A percentile compares a stretch with the other conserved stretches of the same genome.
Evolutionary conservation across 2,113 vertebrate species (phyloP).

Genomic region (Lasiurus cinereus): DNA sequence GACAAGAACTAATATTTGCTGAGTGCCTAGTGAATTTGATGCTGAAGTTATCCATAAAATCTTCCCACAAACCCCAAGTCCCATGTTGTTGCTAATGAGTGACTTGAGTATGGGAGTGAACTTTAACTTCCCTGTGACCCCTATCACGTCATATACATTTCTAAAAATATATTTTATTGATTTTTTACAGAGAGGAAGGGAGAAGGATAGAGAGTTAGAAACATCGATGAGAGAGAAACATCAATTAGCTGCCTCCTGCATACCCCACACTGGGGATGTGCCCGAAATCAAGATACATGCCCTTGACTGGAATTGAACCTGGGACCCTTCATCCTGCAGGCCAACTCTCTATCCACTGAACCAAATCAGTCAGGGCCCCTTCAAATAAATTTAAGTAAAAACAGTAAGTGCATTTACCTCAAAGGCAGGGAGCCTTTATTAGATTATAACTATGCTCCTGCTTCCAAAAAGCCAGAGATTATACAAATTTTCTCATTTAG

Average conservation of each 20-base stretch:
- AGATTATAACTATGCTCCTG: background rate
- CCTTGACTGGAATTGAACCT: no score
- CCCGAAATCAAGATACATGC: no score
- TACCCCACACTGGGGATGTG: no score
- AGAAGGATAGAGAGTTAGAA: no score
- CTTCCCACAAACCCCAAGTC: background rate
- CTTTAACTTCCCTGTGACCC: background rate
- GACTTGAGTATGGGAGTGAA: background rate
- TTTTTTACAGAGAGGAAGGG: no score
- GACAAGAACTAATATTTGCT: background rate
- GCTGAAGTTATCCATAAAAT: background rate
- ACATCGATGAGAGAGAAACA: no score
- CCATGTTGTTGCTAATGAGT: background rate
- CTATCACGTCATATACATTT: constrained; percentile 29
- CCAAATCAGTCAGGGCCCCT: background rate
- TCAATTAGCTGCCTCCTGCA: no score
- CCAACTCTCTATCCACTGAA: no score
- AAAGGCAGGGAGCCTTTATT: background rate
- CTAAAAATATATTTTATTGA: no score
- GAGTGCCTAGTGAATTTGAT: background rate
- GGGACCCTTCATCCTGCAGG: no score
- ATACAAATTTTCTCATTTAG: background rate
- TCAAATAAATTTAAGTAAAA: constrained; percentile 45
- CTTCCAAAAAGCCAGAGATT: background rate
- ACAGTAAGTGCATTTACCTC: background rate